Base-by-base conservation (phyloP, 2,797 vertebrate genomes). In the Lindbergichthys nudifrons region DNA sequence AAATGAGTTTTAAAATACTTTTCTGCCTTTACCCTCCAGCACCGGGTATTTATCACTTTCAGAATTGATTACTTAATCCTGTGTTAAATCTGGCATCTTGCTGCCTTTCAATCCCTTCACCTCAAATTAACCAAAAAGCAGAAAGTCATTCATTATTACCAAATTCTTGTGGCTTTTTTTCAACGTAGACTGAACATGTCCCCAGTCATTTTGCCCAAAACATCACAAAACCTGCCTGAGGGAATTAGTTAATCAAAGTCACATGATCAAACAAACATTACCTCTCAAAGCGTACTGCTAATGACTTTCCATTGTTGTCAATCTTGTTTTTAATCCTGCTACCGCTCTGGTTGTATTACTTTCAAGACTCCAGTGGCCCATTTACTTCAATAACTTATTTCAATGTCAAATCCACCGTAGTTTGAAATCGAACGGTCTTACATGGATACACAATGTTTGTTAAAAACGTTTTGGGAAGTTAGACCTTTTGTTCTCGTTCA, bases 151-250 rank as follows among this genome's bases (percentile, higher is more conserved):
- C 30, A 51, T 42, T 79, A 70, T 54, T 56, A 54, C 42, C 10
- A 39, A 19, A 21, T 57, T 54, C 16, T 57, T 70, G 54, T 68
- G 53, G 62, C 19, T 65, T 36, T 21, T 67, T 82, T 56, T 65
- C 68, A 60, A 16, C 3, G 10, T 1, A 21, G 53, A 46, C 63
- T 45, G 23, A 70, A 72, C 68, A 75, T 53, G 47, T 67, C 73
- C 73, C 70, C 53, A 50, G 62, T 76, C 72, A 76, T 50, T 77
- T 58, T 75, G 3, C 45, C 71, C 75, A 65, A 69, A 63, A 62
- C 48, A 60, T 61, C 54, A 64, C 4, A 58, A 76, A 42, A 36
- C 16, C 32, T n/a, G 53, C 65, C 70, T 19, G 42, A 48, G 83
- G 70, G 73, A 79, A 64, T 66, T 9, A 51, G 39, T 52, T 60